phyloP scores from a whole-genome alignment of 2,113 vertebrate genomes.

The Zosterops lateralis region DNA sequence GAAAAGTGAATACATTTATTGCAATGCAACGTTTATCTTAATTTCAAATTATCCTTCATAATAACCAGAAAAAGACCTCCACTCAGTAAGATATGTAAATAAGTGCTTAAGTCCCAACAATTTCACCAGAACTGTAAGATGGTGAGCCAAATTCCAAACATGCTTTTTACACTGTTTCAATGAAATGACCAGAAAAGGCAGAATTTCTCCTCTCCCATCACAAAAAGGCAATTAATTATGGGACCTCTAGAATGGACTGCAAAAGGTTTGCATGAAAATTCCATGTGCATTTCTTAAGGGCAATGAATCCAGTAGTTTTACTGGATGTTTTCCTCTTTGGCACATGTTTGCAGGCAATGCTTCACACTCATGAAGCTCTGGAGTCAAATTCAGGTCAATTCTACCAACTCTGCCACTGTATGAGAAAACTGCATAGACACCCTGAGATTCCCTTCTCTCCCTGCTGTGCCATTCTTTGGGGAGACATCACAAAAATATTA shows the following conservation, averaged over 20 bases:
- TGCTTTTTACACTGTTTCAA: background rate
- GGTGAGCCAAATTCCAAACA: background rate
- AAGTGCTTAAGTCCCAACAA: background rate
- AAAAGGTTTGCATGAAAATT: background rate
- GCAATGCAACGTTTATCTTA: background rate
- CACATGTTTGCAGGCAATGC: fast-evolving
- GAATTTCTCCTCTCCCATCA: background rate
- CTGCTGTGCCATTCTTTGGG: background rate
- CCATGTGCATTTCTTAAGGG: background rate
- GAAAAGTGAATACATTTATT: background rate
- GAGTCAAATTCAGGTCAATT: background rate
- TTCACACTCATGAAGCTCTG: background rate
- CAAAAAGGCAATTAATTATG: background rate
- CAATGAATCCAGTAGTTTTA: background rate
- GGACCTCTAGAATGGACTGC: background rate
- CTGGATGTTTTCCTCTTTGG: background rate
- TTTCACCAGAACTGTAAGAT: background rate
- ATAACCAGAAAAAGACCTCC: background rate
- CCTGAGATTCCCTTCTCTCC: background rate
- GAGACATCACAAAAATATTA: background rate
- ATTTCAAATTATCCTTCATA: background rate
- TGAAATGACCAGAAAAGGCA: background rate
- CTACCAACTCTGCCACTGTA: background rate
- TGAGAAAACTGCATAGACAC: background rate
- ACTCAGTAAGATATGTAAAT: background rate